phyloP scores from a whole-genome alignment of 2,113 vertebrate species.

The Lampris incognitus region DNA sequence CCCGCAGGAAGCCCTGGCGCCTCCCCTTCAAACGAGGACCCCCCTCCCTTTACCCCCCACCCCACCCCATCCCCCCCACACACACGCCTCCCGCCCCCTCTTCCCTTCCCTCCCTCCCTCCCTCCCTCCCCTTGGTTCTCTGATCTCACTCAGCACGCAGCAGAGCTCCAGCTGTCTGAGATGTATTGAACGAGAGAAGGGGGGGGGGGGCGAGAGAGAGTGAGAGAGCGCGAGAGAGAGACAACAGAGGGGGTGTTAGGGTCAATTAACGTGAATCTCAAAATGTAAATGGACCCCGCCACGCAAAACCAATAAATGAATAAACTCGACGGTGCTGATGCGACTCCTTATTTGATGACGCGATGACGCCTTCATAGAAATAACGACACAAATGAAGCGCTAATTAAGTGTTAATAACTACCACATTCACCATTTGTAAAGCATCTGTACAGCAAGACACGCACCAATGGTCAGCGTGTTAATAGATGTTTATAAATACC shows the following conservation, averaged over 20 bases:
- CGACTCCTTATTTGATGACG: too few species aligned
- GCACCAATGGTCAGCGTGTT: too few species aligned
- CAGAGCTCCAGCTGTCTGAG: conserved; percentile 48
- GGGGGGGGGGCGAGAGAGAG: conserved; percentile 5
- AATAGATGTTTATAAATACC: too few species aligned
- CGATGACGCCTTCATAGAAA: too few species aligned
- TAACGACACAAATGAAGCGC: too few species aligned
- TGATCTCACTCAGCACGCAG: conserved; percentile 68
- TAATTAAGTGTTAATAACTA: too few species aligned
- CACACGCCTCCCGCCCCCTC: neutral
- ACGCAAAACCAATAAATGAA: too few species aligned
- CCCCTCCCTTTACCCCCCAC: conserved; percentile 4
- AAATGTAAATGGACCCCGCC: neutral
- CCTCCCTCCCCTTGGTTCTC: conserved; percentile 24
- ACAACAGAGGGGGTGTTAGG: conserved; percentile 14
- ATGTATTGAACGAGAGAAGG: neutral
- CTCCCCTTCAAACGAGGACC: conserved; percentile 52
- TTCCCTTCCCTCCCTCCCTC: conserved; percentile 8
- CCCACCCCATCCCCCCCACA: neutral
- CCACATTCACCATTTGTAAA: too few species aligned
- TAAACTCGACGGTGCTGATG: too few species aligned
- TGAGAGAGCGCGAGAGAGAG: conserved; percentile 19
- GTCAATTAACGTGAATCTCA: conserved; percentile 7
- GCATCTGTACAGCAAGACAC: too few species aligned
- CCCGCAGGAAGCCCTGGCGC: conserved; percentile 79